These are phyloP conservation scores for Pedionomus torquatus DNA, from an alignment of 2,113 vertebrate genomes.

Conservation along the genomic window DNA sequence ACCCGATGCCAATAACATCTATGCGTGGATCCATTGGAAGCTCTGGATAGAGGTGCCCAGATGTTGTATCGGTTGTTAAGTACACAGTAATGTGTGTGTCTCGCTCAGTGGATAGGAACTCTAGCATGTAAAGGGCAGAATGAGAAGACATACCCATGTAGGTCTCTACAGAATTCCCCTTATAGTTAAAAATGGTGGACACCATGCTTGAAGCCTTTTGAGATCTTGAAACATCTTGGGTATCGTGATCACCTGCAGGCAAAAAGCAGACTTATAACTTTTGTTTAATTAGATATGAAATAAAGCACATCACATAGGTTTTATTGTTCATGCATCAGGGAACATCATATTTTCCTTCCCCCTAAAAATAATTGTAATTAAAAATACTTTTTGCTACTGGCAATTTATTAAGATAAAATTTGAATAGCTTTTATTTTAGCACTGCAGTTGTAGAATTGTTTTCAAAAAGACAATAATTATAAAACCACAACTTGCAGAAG, in stretches of 20 bases:
- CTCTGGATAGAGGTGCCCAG: constrained; percentile 79
- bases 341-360: background rate
- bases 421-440: background rate
- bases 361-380: background rate
- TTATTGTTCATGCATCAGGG: background rate
- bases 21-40: constrained; percentile 82
- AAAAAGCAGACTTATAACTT: background rate
- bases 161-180: constrained; percentile 80
- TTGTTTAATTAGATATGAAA: background rate
- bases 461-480: background rate
- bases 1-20: constrained; percentile 79
- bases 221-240: constrained; percentile 1
- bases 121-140: constrained; percentile 82
- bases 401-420: background rate
- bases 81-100: constrained; percentile 80
- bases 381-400: background rate
- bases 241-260: constrained; percentile 23
- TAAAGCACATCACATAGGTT: background rate
- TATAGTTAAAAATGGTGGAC: constrained; percentile 81
- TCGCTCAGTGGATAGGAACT: constrained; percentile 79
- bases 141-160: constrained; percentile 77
- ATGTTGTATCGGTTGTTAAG: constrained; percentile 74
- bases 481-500: background rate
- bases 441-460: background rate
- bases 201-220: constrained; percentile 69